These are phyloP conservation scores for Esperia sulphurella DNA, from an alignment of 2,888 invertebrate species.

Conservation along the genomic window DNA sequence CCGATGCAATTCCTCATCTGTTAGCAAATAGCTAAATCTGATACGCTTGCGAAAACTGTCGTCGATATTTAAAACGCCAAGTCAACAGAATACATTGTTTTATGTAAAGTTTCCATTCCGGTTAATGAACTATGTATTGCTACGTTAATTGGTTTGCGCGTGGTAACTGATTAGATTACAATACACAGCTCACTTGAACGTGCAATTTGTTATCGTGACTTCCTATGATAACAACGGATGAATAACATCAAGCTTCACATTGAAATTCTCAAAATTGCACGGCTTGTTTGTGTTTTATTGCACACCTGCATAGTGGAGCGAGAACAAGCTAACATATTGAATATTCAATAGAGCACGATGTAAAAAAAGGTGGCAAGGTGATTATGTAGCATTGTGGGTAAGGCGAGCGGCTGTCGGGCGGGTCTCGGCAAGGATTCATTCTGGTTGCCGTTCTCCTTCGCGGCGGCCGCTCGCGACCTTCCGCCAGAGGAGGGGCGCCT, in stretches of 20 bases:
- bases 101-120: constrained; percentile 39
- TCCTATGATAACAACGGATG: constrained; percentile 37
- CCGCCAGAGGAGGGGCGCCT: constrained; percentile 73
- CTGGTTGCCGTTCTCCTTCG: constrained; percentile 71
- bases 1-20: constrained; percentile 38
- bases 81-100: constrained; percentile 28
- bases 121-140: constrained; percentile 54
- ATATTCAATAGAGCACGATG: constrained; percentile 2
- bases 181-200: constrained; percentile 37
- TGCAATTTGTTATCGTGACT: constrained; percentile 46
- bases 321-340: background rate
- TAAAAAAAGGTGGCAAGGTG: constrained; percentile 9
- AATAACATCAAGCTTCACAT: constrained; percentile 29
- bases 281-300: background rate
- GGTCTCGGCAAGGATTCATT: constrained; percentile 68
- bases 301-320: constrained; percentile 1
- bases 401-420: constrained; percentile 38
- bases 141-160: constrained; percentile 44
- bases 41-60: constrained; percentile 37
- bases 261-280: constrained; percentile 6
- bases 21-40: constrained; percentile 29
- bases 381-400: constrained; percentile 28
- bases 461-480: constrained; percentile 68
- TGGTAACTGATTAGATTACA: constrained; percentile 55
- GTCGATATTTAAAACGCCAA: constrained; percentile 23